phyloP scores from a whole-genome alignment of 92 coral and sea anemone genomes.

The Umimayanthus chanpuru region DNA sequence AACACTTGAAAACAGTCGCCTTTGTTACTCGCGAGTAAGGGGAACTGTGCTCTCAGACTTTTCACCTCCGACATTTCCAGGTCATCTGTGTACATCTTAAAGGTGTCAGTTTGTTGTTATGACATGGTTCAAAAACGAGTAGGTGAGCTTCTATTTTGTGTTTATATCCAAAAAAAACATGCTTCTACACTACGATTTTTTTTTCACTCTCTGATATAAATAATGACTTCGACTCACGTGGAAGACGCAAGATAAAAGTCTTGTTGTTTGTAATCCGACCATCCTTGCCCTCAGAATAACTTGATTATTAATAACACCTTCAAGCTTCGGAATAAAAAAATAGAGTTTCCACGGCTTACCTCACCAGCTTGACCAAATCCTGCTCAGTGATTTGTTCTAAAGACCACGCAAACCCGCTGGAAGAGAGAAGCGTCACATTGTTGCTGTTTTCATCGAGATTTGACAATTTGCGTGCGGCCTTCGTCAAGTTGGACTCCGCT shows the following conservation, averaged over 20 bases:
- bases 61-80: too few species aligned
- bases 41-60: too few species aligned
- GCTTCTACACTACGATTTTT: too few species aligned
- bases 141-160: neutral
- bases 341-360: neutral
- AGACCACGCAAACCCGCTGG: constrained; percentile 23
- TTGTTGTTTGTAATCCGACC: neutral
- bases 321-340: neutral
- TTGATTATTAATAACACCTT: too few species aligned
- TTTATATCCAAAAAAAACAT: neutral
- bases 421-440: neutral
- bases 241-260: neutral
- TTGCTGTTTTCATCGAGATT: constrained; percentile 3
- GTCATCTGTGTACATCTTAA: too few species aligned
- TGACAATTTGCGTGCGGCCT: neutral
- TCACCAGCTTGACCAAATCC: neutral
- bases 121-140: too few species aligned
- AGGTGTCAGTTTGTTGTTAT: too few species aligned
- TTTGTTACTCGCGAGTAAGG: too few species aligned
- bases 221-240: neutral
- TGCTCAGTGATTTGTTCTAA: constrained; percentile 16
- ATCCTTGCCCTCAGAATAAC: neutral
- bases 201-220: neutral
- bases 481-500: neutral
- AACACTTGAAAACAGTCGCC: too few species aligned